Evolutionary conservation across 1,140 invertebrate genomes (phyloP), one percentile per base, ranked within the genome.

Genomic region (Colletes gigas): DNA sequence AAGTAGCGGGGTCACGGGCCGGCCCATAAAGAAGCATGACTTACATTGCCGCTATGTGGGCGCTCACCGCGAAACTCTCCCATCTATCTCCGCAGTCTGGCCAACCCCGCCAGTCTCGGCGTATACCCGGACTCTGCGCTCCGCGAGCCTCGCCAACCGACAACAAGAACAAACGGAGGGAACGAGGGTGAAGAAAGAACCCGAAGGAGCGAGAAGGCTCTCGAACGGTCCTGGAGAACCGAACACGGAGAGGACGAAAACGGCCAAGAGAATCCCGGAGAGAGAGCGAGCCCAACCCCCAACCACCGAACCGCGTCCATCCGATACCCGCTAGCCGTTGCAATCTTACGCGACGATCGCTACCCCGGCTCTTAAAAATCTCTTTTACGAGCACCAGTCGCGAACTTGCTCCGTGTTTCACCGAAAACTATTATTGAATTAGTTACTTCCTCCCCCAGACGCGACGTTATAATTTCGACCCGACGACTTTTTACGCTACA

Each of bases 21-120:
- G 89, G 82, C 85, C 89, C 91, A 93, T 93, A 93, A 93, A 93
- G 90, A 92, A 92, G 88, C 91, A 91, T 91, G 92, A 92, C 91
- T 92, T 93, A 93, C 90, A 92, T 91, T 89, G 90, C 89, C 89
- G 91, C 88, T 91, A 91, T 91, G 88, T 90, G 90, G 89, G 87
- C 88, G 88, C 88, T 86, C 86, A 88, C 88, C 83, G 84, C 90
- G 83, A 91, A 89, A 90, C 88, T 91, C 88, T 86, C 85, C 91
- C 90, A 92, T 91, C 91, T 91, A 91, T 92, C 91, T 89, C 81
- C 83, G 69, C 84, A 63, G 81, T 59, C 70, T 47, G 78, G 14
- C 86, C 83, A 78, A 82, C 83, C 82, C 77, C 70, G 15, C 39
- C 71, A 10, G 55, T 39, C 59, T 76, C 83, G 41, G 47, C 59